Conservation (phyloP, 2,113 vertebrate species). For the Xenopus borealis region DNA sequence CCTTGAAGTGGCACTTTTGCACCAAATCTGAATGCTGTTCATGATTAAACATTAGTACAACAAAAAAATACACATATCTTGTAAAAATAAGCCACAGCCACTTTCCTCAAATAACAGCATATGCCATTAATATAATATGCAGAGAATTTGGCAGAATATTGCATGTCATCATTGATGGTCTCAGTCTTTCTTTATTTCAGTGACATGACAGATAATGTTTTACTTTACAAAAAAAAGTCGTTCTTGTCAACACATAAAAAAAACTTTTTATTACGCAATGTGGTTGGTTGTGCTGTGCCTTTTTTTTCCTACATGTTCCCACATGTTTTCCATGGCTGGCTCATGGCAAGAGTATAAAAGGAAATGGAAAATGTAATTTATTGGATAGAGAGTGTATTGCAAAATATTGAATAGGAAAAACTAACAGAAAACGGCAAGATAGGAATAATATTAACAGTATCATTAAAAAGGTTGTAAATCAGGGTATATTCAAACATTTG, state of each 20-base stretch:
- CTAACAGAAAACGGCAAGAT: no score
- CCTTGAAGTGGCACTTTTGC: no score
- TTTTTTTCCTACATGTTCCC: neutral
- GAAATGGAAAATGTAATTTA: neutral
- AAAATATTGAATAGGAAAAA: no score
- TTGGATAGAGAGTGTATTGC: no score
- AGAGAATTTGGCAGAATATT: neutral
- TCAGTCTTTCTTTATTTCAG: constrained; percentile 6
- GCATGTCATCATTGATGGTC: constrained; percentile 7
- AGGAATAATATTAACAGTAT: no score
- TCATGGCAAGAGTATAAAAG: constrained; percentile 35
- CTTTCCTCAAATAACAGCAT: neutral
- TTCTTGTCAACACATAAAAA: constrained; percentile 38
- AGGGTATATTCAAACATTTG: no score
- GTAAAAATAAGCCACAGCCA: neutral
- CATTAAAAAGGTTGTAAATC: no score
- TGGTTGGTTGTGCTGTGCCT: constrained; percentile 7
- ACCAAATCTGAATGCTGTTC: neutral
- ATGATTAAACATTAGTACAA: neutral
- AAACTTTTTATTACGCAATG: constrained; percentile 19
- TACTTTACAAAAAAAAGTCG: constrained; percentile 26
- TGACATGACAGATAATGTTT: constrained; percentile 22
- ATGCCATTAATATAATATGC: neutral
- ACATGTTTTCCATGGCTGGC: constrained; percentile 20
- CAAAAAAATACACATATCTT: neutral